Percentiles rank a stretch among this genome's conserved stretches.
phyloP scores from a whole-genome alignment of 2,888 invertebrate genomes.

The Nasonia oneida region DNA sequence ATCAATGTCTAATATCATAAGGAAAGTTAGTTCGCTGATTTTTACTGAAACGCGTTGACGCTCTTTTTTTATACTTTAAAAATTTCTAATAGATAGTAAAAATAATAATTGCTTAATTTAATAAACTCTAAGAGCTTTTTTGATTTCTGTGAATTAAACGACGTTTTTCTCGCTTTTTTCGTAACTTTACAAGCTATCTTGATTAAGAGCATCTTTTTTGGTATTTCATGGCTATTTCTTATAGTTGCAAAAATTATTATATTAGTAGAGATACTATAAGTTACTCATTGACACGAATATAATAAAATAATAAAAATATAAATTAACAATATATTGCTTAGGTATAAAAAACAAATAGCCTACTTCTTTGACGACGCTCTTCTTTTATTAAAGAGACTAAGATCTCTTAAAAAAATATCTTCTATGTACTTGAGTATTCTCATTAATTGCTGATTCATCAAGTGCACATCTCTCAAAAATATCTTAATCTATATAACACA shows the following conservation, averaged over 20 bases:
- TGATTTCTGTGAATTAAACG: background rate
- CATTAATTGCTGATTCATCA: slow-evolving; percentile 22
- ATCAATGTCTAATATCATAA: slow-evolving; percentile 4
- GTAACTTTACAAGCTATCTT: background rate
- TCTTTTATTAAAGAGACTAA: slow-evolving; percentile 44
- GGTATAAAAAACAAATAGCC: slow-evolving; percentile 46
- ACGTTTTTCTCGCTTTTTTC: background rate
- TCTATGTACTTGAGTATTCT: slow-evolving; percentile 47
- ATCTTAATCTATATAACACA: background rate
- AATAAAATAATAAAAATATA: slow-evolving; percentile 42
- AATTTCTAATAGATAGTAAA: background rate
- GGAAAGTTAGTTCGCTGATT: slow-evolving; percentile 25
- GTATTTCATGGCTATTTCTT: background rate
- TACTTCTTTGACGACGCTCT: slow-evolving; percentile 3
- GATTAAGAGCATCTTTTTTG: background rate
- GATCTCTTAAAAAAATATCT: slow-evolving; percentile 33
- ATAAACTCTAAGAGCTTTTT: background rate
- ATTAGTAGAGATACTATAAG: slow-evolving; percentile 34
- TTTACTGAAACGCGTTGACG: background rate
- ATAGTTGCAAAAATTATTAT: slow-evolving; percentile 26
- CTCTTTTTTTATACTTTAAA: background rate
- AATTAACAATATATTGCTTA: slow-evolving; percentile 30
- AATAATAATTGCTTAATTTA: slow-evolving; percentile 22
- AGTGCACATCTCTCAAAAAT: slow-evolving; percentile 23
- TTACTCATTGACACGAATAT: slow-evolving; percentile 10